These are phyloP conservation scores for Dione juno DNA, from an alignment of 2,888 invertebrate species.

Conservation along the genomic window DNA sequence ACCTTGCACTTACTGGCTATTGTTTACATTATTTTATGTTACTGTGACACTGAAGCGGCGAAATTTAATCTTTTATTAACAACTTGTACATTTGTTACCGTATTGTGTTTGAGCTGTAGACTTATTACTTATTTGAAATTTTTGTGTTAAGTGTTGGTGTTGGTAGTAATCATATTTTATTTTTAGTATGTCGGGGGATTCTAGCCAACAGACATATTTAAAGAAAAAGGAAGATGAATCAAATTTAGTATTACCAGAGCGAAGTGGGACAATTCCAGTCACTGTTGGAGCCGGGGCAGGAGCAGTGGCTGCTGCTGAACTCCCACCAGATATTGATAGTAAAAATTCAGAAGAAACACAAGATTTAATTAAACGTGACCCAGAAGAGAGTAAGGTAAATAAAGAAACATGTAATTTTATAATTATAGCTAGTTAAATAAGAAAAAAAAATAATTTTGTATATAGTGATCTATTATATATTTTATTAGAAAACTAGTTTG, in stretches of 20 bases:
- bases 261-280: constrained; percentile 49
- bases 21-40: constrained; percentile 57
- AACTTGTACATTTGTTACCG: background rate
- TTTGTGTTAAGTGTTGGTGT: no score
- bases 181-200: constrained; percentile 73
- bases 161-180: background rate
- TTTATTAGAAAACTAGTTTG: no score
- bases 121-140: background rate
- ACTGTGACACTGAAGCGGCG: constrained; percentile 37
- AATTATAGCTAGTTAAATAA: background rate
- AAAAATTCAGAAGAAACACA: constrained; percentile 60
- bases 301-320: constrained; percentile 50
- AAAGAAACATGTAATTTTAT: background rate
- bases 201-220: constrained; percentile 57
- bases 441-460: no score
- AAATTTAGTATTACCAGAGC: constrained; percentile 59
- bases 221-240: constrained; percentile 71
- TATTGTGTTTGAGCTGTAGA: background rate
- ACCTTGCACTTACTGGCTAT: constrained; percentile 49
- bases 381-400: constrained; percentile 63
- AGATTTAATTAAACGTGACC: constrained; percentile 58
- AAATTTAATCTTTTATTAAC: constrained; percentile 44
- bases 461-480: no score
- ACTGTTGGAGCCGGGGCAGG: constrained; percentile 37
- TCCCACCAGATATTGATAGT: constrained; percentile 49